Conservation (phyloP, 2,113 vertebrate genomes). For the Clarias macrocephalus region DNA sequence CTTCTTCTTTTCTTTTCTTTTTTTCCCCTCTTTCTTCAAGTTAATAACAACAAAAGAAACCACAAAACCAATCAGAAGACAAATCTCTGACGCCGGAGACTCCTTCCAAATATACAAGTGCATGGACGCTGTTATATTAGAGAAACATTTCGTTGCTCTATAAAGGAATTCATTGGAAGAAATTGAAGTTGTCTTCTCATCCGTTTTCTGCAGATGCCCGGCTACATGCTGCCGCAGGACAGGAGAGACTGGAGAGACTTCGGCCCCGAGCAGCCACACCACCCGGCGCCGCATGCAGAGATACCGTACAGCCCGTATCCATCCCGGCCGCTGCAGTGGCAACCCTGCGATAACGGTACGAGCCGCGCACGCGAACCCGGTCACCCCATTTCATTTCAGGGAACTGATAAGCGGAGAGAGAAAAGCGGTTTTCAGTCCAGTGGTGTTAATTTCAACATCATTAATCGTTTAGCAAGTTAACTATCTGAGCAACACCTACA, state of each 20-base stretch:
- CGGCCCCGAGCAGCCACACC: slow-evolving; percentile 73
- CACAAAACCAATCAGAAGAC: neutral
- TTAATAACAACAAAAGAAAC: neutral
- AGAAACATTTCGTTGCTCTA: neutral
- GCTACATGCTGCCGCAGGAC: slow-evolving; percentile 85
- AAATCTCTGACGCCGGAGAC: neutral
- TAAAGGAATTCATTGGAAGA: neutral
- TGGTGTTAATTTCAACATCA: neutral
- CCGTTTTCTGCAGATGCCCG: slow-evolving; percentile 73
- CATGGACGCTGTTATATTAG: neutral
- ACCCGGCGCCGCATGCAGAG: slow-evolving; percentile 75
- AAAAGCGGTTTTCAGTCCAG: neutral
- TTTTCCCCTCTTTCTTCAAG: neutral
- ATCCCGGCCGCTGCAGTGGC: slow-evolving; percentile 83
- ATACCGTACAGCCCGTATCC: slow-evolving; percentile 84
- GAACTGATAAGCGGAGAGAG: neutral
- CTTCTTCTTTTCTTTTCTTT: too few species aligned
- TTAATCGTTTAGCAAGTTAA: neutral
- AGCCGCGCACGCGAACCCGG: neutral
- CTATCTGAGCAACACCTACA: neutral
- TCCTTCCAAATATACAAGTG: neutral
- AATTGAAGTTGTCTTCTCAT: neutral
- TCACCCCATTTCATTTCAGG: neutral
- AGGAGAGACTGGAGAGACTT: slow-evolving; percentile 90
- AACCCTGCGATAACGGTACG: slow-evolving; percentile 87